Evolutionary conservation across 2,113 vertebrate species (phyloP).

Genomic region (Nibea albiflora): DNA sequence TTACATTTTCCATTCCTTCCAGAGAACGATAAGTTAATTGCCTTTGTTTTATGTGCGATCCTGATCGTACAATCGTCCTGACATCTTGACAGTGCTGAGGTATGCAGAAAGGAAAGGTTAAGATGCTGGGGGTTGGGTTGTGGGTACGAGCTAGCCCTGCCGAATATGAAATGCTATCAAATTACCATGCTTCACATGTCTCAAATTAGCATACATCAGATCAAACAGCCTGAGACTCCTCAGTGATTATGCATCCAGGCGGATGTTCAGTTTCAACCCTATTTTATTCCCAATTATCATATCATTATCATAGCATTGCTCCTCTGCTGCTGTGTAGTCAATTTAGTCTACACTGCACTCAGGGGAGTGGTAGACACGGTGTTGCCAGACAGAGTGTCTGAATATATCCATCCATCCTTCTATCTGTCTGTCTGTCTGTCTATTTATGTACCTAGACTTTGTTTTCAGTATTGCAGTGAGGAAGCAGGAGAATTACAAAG

Average conservation of each 20-base stretch:
- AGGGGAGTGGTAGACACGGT: conserved; percentile 51
- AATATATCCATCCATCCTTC: not conserved
- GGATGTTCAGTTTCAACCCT: conserved; percentile 72
- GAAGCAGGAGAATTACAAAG: not conserved
- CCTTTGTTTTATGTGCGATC: conserved; percentile 34
- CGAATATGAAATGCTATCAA: conserved; percentile 63
- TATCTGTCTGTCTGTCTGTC: not conserved
- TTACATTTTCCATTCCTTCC: conserved; percentile 2
- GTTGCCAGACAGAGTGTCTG: conserved; percentile 44
- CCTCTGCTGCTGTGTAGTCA: conserved; percentile 47
- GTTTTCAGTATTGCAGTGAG: not conserved
- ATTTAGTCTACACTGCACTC: conserved; percentile 66
- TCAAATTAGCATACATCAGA: conserved; percentile 78
- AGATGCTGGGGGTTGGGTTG: conserved; percentile 8
- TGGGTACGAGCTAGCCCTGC: not conserved
- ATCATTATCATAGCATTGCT: conserved; percentile 71
- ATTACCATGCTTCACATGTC: conserved; percentile 77
- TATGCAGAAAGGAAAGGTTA: conserved; percentile 68
- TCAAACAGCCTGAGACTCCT: conserved; percentile 70
- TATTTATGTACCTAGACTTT: not conserved
- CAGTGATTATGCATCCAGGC: conserved; percentile 63
- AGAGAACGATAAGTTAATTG: conserved; percentile 25
- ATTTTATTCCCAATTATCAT: conserved; percentile 78
- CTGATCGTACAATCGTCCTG: conserved; percentile 15
- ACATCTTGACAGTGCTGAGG: conserved; percentile 62